Conservation (phyloP, 2,888 invertebrate genomes). For the Catocala nupta region DNA sequence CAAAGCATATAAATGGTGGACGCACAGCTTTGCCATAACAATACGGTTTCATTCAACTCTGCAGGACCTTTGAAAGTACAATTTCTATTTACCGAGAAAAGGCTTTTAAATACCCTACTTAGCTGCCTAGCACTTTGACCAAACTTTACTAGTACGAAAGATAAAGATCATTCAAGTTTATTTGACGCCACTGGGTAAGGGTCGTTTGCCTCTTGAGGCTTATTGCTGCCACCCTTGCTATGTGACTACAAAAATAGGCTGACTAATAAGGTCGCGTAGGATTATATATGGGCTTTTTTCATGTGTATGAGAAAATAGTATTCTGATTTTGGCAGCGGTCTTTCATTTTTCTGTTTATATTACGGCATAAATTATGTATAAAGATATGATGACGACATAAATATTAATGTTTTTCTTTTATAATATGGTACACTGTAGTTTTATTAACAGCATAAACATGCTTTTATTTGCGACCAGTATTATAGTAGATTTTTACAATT, state of each 20-base stretch:
- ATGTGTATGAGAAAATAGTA: neutral
- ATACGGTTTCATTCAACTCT: no score
- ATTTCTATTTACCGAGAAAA: neutral
- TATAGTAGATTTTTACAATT: no score
- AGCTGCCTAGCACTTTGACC: neutral
- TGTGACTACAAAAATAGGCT: conserved; percentile 16
- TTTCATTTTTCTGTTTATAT: no score
- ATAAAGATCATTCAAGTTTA: conserved; percentile 15
- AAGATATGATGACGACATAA: no score
- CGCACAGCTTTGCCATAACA: no score
- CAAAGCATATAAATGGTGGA: no score
- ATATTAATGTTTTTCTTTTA: no score
- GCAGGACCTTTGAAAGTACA: no score
- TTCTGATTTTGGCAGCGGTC: neutral
- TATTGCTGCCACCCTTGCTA: conserved; percentile 21
- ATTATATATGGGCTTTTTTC: neutral
- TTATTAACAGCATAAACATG: no score
- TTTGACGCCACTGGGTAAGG: conserved; percentile 22
- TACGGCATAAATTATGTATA: no score
- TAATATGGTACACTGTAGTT: no score
- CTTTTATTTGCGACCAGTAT: no score
- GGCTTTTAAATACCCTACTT: conserved; percentile 3
- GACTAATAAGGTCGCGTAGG: conserved; percentile 11
- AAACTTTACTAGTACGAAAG: conserved; percentile 11
- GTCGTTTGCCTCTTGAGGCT: conserved; percentile 36